Evolutionary conservation across 2,113 vertebrate genomes (phyloP), one percentile per base, ranked within the genome.

Genomic region (Progne subis): DNA sequence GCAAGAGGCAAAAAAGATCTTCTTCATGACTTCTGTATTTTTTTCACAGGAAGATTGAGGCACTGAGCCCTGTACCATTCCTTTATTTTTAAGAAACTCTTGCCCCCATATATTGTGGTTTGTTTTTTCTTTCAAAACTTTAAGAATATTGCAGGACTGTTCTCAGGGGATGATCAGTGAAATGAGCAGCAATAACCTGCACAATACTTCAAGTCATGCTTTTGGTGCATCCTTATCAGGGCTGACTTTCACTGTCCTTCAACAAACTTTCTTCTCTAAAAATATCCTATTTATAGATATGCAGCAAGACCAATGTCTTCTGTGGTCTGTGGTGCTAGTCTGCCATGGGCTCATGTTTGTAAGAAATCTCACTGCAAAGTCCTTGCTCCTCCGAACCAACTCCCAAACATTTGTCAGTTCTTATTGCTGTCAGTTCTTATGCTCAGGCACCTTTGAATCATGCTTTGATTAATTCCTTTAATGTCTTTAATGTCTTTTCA

Each of bases 261-360:
- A 72, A 29, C 3, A 14, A 37, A 26, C 11, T 14, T 83, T 53
- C 26, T 86, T 53, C 32, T 57, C 18, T 46, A 47, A 59, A 84
- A 70, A 41, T 18, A 75, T 24, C 74, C 9, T 11, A 14, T 19
- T 25, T 59, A 23, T 9, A 81, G 46, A 7, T 15, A 44, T 5
- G 17, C 57, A 20, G 5, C n/a, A 88, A 43, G 15, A 86, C 6
- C n/a, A 53, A 3, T 0, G 4, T 8, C 41, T 78, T 59, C 69
- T 43, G 19, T 3, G 5, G 52, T 37, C 13, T 50, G 12, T 3
- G 15, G 34, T 87, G 23, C 19, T 41, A 26, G 18, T 34, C 32
- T 24, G 7, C 53, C 23, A 26, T 0, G 4, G 3, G 16, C 5
- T 16, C 4, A 9, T 11, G 7, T 39, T 64, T 70, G 3, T 25